Evolutionary conservation across 2,888 invertebrate species (phyloP).

Genomic region (Achlya flavicornis): DNA sequence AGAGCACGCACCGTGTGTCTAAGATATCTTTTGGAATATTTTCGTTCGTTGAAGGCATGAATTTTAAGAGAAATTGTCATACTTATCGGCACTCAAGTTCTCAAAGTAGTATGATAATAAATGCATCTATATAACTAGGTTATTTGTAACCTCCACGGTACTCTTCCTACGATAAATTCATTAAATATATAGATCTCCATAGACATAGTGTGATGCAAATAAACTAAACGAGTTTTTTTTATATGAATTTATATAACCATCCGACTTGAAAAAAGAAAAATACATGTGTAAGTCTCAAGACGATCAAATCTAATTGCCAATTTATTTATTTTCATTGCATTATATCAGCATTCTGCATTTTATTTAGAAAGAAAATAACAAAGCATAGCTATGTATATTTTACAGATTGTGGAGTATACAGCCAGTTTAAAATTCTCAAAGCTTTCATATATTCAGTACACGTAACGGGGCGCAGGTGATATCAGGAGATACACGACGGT

Average conservation of each 20-base stretch:
- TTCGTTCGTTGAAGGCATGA: constrained; percentile 24
- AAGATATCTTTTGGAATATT: constrained; percentile 30
- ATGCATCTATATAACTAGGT: constrained; percentile 4
- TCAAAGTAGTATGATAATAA: no score
- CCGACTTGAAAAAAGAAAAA: no score
- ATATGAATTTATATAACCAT: no score
- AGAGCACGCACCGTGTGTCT: constrained; percentile 30
- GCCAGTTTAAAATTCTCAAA: constrained; percentile 43
- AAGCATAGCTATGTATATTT: background rate
- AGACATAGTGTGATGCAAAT: no score
- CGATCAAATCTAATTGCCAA: no score
- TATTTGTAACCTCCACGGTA: background rate
- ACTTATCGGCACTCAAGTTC: constrained; percentile 17
- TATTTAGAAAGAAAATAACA: background rate
- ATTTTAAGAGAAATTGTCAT: constrained; percentile 38
- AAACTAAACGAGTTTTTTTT: no score
- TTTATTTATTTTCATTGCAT: no score
- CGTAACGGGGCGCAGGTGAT: constrained; percentile 75
- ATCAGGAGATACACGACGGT: constrained; percentile 65
- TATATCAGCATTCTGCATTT: no score
- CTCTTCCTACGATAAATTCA: background rate
- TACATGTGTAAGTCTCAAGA: no score
- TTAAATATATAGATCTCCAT: background rate
- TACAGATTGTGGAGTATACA: background rate
- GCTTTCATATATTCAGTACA: constrained; percentile 58